Evolutionary conservation across 2,888 invertebrate species (phyloP).

Genomic region (Cryptophagus acutangulus): DNA sequence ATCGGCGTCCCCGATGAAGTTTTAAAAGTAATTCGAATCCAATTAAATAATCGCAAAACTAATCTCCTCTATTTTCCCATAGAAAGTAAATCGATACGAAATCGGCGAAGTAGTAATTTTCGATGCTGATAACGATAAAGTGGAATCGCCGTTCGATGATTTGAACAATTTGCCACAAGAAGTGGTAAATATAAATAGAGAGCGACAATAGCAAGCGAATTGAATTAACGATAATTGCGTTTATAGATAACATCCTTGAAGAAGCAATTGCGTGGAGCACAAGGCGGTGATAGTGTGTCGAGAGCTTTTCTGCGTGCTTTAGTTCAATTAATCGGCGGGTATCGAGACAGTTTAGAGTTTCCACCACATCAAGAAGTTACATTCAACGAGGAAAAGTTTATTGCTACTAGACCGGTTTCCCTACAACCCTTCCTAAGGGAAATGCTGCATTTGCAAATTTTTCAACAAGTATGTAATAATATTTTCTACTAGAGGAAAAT

Average conservation of each 20-base stretch:
- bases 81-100: constrained; percentile 75
- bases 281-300: constrained; percentile 87
- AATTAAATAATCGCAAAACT: too few species aligned
- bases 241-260: constrained; percentile 67
- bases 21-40: constrained; percentile 58
- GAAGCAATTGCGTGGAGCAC: constrained; percentile 68
- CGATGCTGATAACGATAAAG: constrained; percentile 85
- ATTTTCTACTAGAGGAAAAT: background rate
- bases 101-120: constrained; percentile 92
- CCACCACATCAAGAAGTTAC: constrained; percentile 70
- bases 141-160: constrained; percentile 87
- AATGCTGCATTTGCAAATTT: constrained; percentile 90
- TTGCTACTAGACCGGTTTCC: constrained; percentile 75
- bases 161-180: constrained; percentile 83
- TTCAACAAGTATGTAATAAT: constrained; percentile 67
- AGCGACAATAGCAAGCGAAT: too few species aligned
- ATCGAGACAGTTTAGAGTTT: constrained; percentile 82
- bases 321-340: constrained; percentile 91
- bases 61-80: constrained; percentile 14
- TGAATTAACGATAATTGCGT: too few species aligned
- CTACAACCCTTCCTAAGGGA: constrained; percentile 86
- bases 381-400: constrained; percentile 82
- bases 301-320: constrained; percentile 87
- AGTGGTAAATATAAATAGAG: constrained; percentile 68
- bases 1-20: constrained; percentile 90